Percentiles rank a stretch among this genome's conserved stretches.
phyloP scores from a whole-genome alignment of 2,888 invertebrate species.

The Chamaedrilus cognettii region DNA sequence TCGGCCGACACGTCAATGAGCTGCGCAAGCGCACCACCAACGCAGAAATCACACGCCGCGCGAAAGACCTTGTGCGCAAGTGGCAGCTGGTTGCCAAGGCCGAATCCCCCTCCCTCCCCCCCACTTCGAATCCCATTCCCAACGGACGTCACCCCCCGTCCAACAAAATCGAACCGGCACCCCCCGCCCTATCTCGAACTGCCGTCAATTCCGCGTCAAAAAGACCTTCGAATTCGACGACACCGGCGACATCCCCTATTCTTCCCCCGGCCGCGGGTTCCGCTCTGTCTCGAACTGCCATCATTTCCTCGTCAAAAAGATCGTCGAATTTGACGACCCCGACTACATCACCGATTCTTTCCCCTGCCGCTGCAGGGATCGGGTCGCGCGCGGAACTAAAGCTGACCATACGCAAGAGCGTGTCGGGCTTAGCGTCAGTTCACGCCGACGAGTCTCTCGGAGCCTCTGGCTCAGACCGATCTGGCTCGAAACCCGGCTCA shows the following conservation, averaged over 20 bases:
- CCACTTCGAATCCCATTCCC: too few species aligned
- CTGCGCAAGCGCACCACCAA: slow-evolving; percentile 83
- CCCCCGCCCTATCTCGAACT: background rate
- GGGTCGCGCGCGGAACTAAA: background rate
- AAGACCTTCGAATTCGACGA: too few species aligned
- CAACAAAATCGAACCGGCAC: background rate
- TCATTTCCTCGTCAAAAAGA: too few species aligned
- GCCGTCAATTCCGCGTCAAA: too few species aligned
- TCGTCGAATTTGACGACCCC: too few species aligned
- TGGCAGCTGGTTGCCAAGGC: slow-evolving; percentile 86
- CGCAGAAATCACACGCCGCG: slow-evolving; percentile 81
- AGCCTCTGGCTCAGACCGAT: background rate
- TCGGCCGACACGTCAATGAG: slow-evolving; percentile 92
- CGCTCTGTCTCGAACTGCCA: too few species aligned
- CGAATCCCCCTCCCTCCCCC: too few species aligned
- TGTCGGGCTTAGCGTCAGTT: background rate
- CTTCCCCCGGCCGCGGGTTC: too few species aligned
- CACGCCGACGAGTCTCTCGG: background rate
- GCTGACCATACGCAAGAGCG: background rate
- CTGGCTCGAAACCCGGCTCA: background rate
- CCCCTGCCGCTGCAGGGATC: background rate
- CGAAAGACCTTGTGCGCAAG: slow-evolving; percentile 86
- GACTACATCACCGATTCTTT: too few species aligned
- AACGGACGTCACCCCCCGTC: too few species aligned
- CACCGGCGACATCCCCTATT: too few species aligned